These are phyloP conservation scores for Paradoxurus hermaphroditus DNA, from an alignment of 2,113 vertebrate genomes.

Conservation along the genomic window DNA sequence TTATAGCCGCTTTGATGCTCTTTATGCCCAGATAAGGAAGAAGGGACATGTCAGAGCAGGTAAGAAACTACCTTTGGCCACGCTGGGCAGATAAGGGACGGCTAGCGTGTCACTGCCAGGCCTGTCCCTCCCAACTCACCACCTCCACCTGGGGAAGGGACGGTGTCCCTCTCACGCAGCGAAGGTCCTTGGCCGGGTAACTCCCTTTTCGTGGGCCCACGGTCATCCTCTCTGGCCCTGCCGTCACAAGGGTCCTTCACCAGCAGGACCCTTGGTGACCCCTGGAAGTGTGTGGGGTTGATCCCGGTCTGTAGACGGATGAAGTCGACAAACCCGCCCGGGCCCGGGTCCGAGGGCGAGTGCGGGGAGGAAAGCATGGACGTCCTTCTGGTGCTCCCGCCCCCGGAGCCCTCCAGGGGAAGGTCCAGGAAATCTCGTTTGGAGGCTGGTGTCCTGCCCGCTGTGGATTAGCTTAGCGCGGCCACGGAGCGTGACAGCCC, in stretches of 20 bases:
- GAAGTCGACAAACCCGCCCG: background rate
- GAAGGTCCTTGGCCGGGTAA: background rate
- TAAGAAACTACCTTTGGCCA: constrained; percentile 52
- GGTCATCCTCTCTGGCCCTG: background rate
- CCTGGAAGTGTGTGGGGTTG: background rate
- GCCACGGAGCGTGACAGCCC: rapidly evolving
- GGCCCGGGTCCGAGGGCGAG: rapidly evolving
- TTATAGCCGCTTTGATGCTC: background rate
- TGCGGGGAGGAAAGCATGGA: rapidly evolving
- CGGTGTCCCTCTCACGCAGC: rapidly evolving
- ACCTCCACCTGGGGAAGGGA: background rate
- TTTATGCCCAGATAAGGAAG: background rate
- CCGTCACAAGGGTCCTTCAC: rapidly evolving
- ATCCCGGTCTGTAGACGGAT: rapidly evolving
- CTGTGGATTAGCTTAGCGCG: rapidly evolving
- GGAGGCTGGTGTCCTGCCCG: background rate
- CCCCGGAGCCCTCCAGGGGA: rapidly evolving
- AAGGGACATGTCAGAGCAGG: background rate
- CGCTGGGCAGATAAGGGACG: background rate
- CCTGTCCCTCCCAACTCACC: background rate
- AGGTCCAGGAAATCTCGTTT: rapidly evolving
- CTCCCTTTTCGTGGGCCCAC: rapidly evolving
- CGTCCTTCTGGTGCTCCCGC: rapidly evolving
- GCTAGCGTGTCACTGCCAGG: background rate
- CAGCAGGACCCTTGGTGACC: background rate